Percentiles rank a stretch among this genome's conserved stretches.
Conservation (phyloP, 2,797 vertebrate species). For the Oreochromis grahami region DNA sequence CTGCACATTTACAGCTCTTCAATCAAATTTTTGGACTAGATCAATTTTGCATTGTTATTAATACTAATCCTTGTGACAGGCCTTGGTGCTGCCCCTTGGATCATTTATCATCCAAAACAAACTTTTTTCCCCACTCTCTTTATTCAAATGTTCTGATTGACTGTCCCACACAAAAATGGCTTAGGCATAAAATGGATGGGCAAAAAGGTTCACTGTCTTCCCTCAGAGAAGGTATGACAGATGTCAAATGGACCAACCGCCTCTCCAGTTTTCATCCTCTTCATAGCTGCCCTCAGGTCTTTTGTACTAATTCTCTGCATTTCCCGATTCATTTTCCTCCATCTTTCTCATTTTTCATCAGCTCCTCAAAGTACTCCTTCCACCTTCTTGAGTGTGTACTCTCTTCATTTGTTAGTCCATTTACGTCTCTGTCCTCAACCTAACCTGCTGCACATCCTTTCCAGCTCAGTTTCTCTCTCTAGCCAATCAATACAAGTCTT, state of each 20-base stretch:
- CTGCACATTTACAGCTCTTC: not conserved
- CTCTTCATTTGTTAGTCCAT: not conserved
- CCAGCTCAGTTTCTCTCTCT: not conserved
- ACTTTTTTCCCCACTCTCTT: not conserved
- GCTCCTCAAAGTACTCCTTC: not conserved
- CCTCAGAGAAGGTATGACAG: not conserved
- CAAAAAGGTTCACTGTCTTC: not conserved
- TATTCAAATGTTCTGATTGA: not conserved
- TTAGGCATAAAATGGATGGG: not conserved
- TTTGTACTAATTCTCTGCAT: not conserved
- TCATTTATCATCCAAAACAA: not conserved
- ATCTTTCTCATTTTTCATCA: not conserved
- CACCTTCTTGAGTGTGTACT: not conserved
- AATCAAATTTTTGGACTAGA: not conserved
- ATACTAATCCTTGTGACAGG: not conserved
- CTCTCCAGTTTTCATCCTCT: not conserved
- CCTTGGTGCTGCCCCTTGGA: not conserved
- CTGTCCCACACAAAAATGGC: not conserved
- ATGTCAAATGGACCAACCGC: not conserved
- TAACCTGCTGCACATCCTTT: not conserved
- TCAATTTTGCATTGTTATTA: not conserved
- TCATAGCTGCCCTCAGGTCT: not conserved
- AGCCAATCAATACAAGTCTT: not conserved
- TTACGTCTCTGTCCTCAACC: not conserved
- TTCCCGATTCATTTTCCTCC: not conserved